Base-by-base conservation (phyloP, 2,113 vertebrate genomes). In the Macaca nemestrina region DNA sequence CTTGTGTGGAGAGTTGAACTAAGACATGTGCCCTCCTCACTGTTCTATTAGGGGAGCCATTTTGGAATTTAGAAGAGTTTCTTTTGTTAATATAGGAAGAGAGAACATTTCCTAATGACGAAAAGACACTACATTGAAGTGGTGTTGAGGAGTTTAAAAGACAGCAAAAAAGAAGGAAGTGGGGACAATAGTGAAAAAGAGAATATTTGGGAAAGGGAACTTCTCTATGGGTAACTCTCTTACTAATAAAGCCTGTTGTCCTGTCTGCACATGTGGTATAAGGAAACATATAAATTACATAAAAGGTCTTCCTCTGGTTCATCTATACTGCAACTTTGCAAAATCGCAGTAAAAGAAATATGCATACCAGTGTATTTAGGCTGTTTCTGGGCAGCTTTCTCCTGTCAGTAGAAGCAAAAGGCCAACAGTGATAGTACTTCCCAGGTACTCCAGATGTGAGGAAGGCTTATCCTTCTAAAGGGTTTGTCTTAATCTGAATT, bases 201-300 rank as follows among this genome's bases (percentile, higher is more conserved):
- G 6, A 61, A n/a, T 43, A 48, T 75, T 38, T 86, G 16, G 11
- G 45, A 30, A 48, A 57, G 8, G 27, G 30, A 13, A 22, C 6
- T 5, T 59, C n/a, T 48, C 22, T 30, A 2, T 5, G 16, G 38
- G 59, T 52, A 27, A n/a, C n/a, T 82, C 5, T 81, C 38, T 11
- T 48, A 8, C 32, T 67, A 22, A 57, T 76, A 68, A 67, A 94
- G 13, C 25, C 25, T 12, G 2, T 48, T 38, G 55, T 4, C 3
- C 30, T 25, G 6, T 3, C 35, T 75, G 45, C 20, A 8, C 18
- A 22, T 0, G 40, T 0, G 1, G 5, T n/a, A 20, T 11, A 68
- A 75, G 7, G 55, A 43, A 76, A 76, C 22, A 38, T 43, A 50
- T 18, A 32, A 40, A 14, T 70, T 14, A 11, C 16, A 45, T 18